phyloP scores from a whole-genome alignment of 2,888 invertebrate genomes.

The Standfussiana lucernea region DNA sequence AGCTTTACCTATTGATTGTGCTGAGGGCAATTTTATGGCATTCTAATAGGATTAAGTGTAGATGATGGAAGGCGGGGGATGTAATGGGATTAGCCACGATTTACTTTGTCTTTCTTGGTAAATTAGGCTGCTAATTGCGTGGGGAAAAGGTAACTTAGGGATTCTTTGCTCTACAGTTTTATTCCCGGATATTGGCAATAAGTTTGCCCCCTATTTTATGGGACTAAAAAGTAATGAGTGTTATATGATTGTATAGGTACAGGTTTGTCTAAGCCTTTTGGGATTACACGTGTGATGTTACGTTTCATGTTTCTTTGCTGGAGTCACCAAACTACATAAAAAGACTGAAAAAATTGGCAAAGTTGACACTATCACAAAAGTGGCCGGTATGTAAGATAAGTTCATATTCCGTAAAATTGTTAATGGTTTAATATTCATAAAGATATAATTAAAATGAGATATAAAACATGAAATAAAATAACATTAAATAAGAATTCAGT shows the following conservation, averaged over 20 bases:
- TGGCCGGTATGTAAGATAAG: neutral
- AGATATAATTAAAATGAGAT: neutral
- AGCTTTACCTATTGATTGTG: constrained; percentile 49
- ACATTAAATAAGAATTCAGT: neutral
- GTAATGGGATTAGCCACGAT: constrained; percentile 9
- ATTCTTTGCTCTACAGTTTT: neutral
- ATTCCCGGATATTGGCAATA: neutral
- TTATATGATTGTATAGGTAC: neutral
- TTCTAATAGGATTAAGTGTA: constrained; percentile 29
- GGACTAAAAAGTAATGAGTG: neutral
- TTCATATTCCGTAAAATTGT: neutral
- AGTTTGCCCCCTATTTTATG: neutral
- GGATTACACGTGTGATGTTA: neutral
- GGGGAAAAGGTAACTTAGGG: neutral
- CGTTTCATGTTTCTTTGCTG: neutral
- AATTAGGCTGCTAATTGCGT: neutral
- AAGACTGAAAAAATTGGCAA: neutral
- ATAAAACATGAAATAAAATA: neutral
- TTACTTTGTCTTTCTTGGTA: neutral
- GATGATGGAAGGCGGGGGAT: neutral
- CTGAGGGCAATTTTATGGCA: constrained; percentile 16
- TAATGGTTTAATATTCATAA: neutral
- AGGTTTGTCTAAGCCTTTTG: neutral
- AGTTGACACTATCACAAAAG: neutral
- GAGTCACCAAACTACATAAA: neutral